These are phyloP conservation scores for Phyto melanocephala DNA, from an alignment of 2,888 invertebrate genomes.

Conservation along the genomic window DNA sequence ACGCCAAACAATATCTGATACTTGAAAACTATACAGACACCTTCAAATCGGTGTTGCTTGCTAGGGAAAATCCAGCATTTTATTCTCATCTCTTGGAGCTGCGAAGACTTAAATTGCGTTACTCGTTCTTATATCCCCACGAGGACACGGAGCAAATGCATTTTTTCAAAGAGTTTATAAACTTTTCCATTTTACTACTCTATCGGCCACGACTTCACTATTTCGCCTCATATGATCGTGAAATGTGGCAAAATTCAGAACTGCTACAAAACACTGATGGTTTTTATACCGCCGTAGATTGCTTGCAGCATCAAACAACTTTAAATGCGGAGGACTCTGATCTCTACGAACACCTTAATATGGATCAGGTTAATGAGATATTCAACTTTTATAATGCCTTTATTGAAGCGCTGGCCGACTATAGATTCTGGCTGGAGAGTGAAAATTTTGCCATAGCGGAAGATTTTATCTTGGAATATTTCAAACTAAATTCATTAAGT, in stretches of 20 bases:
- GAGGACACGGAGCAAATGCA: slow-evolving; percentile 73
- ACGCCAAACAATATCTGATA: slow-evolving; percentile 71
- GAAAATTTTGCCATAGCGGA: slow-evolving; percentile 75
- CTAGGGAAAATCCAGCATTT: slow-evolving; percentile 57
- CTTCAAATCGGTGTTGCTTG: slow-evolving; percentile 52
- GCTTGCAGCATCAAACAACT: slow-evolving; percentile 71
- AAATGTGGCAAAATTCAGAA: slow-evolving; percentile 72
- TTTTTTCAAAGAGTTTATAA: slow-evolving; percentile 73
- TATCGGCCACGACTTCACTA: slow-evolving; percentile 74
- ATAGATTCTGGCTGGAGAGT: slow-evolving; percentile 75
- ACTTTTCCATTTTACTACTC: slow-evolving; percentile 71
- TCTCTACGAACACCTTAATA: slow-evolving; percentile 66
- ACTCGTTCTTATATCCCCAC: slow-evolving; percentile 61
- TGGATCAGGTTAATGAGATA: slow-evolving; percentile 68
- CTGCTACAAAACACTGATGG: slow-evolving; percentile 73
- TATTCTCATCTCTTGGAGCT: slow-evolving; percentile 70
- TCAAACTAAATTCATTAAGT: slow-evolving; percentile 70
- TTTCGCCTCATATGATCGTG: slow-evolving; percentile 73
- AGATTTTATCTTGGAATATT: slow-evolving; percentile 73
- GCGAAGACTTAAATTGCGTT: slow-evolving; percentile 64
- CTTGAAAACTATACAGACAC: slow-evolving; percentile 62
- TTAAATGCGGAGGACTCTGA: slow-evolving; percentile 59
- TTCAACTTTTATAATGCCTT: slow-evolving; percentile 74
- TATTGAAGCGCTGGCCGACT: slow-evolving; percentile 70
- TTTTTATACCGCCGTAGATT: slow-evolving; percentile 74